Base-by-base conservation (phyloP, 2,888 invertebrate species). In the Dryococelus australis region DNA sequence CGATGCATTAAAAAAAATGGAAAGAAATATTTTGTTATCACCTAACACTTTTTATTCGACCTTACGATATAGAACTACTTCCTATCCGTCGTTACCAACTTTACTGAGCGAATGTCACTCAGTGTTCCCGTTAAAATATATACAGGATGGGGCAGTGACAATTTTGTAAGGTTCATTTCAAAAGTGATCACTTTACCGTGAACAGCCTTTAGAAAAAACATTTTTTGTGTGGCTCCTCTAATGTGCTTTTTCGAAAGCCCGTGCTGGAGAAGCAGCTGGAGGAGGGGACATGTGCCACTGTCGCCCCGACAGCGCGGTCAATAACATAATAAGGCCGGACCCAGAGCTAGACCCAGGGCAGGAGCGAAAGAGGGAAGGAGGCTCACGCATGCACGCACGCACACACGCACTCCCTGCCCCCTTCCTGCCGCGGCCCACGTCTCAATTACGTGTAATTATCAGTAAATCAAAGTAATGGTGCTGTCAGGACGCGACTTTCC, bases 401-500 rank as follows among this genome's bases (percentile, higher is more conserved):
- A n/a, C 65, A 8, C n/a, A 24, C n/a, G 65, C 47, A 8, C 65
- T n/a, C 24, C 65, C 65, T 20, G 65, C 24, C 65, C 65, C 65
- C 65, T n/a, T n/a, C 65, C 65, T 20, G 24, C 8, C 65, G 10
- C 65, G 65, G 13, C 1, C 65, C 65, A 65, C 65, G 65, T 65
- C 65, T 65, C 65, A 65, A n/a, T 65, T 65, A 65, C 65, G 24
- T 65, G 65, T 65, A 65, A 65, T 65, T 65, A 65, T 65, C 65
- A 65, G 65, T 65, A 65, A 65, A 65, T 65, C 65, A 65, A 65
- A 65, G n/a, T 65, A 65, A 65, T 65, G 65, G 65, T 8, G n/a
- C 65, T n/a, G 65, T 65, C 65, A n/a, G 65, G 65, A n/a, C 24
- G 65, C 65, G 65, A 65, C 65, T 8, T 20, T 65, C 65, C 65